These are phyloP conservation scores for Lepidonotus clava DNA, from an alignment of 2,888 invertebrate genomes.

Conservation along the genomic window DNA sequence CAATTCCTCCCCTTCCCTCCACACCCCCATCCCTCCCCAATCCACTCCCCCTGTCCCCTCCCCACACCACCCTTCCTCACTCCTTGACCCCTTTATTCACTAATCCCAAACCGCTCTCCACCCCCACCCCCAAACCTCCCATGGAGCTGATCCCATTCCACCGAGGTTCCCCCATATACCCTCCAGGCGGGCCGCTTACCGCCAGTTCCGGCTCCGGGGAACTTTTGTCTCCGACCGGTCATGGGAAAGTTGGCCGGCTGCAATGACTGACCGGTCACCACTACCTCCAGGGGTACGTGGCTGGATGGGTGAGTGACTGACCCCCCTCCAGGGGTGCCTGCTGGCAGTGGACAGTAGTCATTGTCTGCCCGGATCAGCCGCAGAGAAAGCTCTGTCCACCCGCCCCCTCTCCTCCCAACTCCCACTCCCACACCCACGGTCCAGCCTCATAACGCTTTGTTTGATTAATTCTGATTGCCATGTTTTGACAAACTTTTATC, in stretches of 20 bases:
- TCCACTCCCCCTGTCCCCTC: background rate
- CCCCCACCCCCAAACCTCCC: background rate
- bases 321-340: too few species aligned
- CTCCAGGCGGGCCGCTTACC: background rate
- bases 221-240: background rate
- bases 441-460: background rate
- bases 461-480: conserved; percentile 37
- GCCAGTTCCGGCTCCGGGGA: background rate
- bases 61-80: background rate
- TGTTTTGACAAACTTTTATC: conserved; percentile 40
- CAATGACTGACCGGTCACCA: background rate
- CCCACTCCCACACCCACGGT: background rate
- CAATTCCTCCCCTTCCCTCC: background rate
- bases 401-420: background rate
- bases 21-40: background rate
- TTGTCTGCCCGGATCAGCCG: too few species aligned
- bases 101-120: background rate
- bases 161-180: background rate
- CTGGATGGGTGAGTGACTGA: too few species aligned
- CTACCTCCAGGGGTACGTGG: too few species aligned
- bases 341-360: too few species aligned
- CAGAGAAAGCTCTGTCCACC: too few species aligned
- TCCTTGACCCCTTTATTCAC: background rate
- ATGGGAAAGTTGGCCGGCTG: background rate
- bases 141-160: background rate